Base-by-base conservation (phyloP, 2,797 vertebrate species). In the Malacoraja senta region DNA sequence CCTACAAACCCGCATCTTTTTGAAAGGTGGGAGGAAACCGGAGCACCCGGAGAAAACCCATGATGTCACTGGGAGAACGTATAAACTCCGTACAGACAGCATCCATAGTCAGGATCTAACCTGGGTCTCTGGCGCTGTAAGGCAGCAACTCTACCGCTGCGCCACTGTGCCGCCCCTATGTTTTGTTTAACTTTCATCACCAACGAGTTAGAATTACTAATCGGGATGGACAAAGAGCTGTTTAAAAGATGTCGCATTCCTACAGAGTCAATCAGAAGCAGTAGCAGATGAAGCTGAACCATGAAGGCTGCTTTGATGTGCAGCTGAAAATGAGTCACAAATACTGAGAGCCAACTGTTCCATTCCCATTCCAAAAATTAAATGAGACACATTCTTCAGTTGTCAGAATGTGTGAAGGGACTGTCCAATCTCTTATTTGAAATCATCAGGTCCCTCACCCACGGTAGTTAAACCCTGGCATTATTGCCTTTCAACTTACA, bases 231-330 rank as follows among this genome's bases (percentile, higher is more conserved):
- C 53, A 61, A 12, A 26, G 26, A 83, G 80, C 80, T 83, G 26
- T 44, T 83, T 83, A 83, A 84, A 88, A 68, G 61, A 68, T 35
- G 61, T 19, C 84, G 68, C 17, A 88, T 88, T 68, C 84, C 35
- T 88, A 35, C 9, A 6, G 63, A 88, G 84, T 88, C 65, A 88
- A 88, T 88, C 84, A 88, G n/a, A 88, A 88, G 29, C 84, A 88
- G 15, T 65, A 68, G n/a, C 63, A 65, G 32, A 35, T 61, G 0
- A 32, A 88, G 32, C 29, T 65, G 12, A 58, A 58, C 26, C 15
- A 63, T 12, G 61, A 63, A 88, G 63, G 84, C 15, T 65, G 63
- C n/a, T 63, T 88, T 68, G n/a, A 19, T 21, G 61, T 32, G n/a
- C 15, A 17, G 15, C 84, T 88, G 84, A 88, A 88, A 63, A 68